Percentiles rank a stretch among this genome's conserved stretches.
Evolutionary conservation across 2,113 vertebrate species (phyloP).

Genomic region (Lampris incognitus): DNA sequence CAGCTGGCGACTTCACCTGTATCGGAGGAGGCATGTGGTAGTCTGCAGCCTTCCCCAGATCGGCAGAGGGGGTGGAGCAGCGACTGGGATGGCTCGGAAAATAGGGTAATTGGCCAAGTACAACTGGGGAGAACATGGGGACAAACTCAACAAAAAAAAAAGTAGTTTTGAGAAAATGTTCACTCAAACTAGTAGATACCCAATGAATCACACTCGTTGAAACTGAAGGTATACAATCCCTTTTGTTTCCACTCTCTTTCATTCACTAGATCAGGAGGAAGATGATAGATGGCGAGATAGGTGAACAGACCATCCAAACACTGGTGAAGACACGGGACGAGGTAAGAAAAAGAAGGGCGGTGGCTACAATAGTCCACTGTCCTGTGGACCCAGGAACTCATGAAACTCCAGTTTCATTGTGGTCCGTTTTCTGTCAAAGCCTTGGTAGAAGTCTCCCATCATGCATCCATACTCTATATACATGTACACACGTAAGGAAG

Average conservation of each 20-base stretch:
- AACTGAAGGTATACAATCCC: not conserved
- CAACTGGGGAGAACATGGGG: too few relatives aligned
- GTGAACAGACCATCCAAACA: constrained; percentile 92
- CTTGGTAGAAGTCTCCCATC: not conserved
- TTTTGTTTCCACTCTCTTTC: constrained; percentile 7
- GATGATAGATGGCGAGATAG: constrained; percentile 96
- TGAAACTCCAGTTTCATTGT: not conserved
- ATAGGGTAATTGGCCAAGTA: too few relatives aligned
- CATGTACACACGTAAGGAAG: too few relatives aligned
- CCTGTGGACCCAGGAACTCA: too few relatives aligned
- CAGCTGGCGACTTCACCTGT: too few relatives aligned
- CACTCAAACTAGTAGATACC: constrained; percentile 8
- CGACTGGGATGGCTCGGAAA: too few relatives aligned
- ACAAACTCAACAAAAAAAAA: not conserved
- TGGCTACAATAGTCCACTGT: not conserved
- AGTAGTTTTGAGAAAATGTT: constrained; percentile 8
- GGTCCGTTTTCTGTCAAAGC: not conserved
- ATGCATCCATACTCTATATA: not conserved
- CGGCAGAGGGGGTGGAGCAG: too few relatives aligned
- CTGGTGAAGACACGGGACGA: constrained; percentile 98
- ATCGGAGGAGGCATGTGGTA: too few relatives aligned
- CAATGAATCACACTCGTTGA: constrained; percentile 21
- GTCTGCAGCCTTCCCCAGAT: too few relatives aligned
- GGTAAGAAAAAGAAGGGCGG: constrained; percentile 79
- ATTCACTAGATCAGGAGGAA: constrained; percentile 89